A percentile compares a stretch with the other conserved stretches of the same genome.
Evolutionary conservation across 1,140 invertebrate genomes (phyloP).

Genomic region (Brachionus rubens): DNA sequence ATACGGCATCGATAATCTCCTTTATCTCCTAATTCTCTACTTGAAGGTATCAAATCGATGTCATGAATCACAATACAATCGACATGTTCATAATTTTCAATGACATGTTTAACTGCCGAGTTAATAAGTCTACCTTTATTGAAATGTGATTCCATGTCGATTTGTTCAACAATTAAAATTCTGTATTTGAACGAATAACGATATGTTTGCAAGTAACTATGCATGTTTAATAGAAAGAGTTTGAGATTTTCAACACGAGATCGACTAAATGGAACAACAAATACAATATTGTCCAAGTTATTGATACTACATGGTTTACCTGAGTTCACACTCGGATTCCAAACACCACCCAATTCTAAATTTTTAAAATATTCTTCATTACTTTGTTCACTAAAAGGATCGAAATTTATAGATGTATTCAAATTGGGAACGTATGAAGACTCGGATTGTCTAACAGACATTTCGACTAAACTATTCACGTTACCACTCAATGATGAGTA

Average conservation of each 20-base stretch:
- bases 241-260: conserved; percentile 36
- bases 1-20: conserved; percentile 41
- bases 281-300: conserved; percentile 28
- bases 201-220: conserved; percentile 24
- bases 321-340: background rate
- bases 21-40: conserved; percentile 71
- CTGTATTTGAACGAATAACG: conserved; percentile 10
- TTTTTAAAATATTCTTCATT: background rate
- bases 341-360: conserved; percentile 18
- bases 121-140: conserved; percentile 43
- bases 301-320: background rate
- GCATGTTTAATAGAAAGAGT: conserved; percentile 39
- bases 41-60: conserved; percentile 86
- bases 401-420: background rate
- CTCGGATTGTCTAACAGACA: background rate
- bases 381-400: conserved; percentile 4
- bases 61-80: conserved; percentile 94
- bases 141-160: conserved; percentile 7
- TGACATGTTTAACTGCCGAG: background rate
- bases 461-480: too few relatives aligned
- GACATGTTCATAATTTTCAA: conserved; percentile 47
- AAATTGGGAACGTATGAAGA: background rate
- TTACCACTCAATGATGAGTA: background rate
- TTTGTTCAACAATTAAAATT: conserved; percentile 44
- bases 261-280: conserved; percentile 24